phyloP scores from a whole-genome alignment of 2,113 vertebrate species.

The Prietella phreatophila region DNA sequence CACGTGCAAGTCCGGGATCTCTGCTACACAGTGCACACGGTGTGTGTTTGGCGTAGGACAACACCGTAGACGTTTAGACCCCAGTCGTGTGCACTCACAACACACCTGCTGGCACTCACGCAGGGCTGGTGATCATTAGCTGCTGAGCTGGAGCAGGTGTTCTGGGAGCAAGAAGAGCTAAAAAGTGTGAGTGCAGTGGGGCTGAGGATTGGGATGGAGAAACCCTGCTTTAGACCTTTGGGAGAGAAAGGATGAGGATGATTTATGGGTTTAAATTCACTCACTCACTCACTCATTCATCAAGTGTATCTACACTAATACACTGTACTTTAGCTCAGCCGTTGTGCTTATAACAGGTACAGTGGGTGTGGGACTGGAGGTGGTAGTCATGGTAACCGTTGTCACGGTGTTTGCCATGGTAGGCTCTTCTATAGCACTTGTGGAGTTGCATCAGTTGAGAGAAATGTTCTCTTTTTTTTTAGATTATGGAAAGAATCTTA shows the following conservation, averaged over 20 bases:
- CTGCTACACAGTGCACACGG: not conserved
- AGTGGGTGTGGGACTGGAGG: not conserved
- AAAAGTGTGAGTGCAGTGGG: not conserved
- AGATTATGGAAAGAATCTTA: not conserved
- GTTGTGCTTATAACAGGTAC: not conserved
- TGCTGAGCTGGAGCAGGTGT: conserved; percentile 15
- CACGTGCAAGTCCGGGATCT: not conserved
- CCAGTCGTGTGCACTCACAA: too few relatives aligned
- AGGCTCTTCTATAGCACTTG: conserved; percentile 14
- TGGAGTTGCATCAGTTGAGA: conserved; percentile 9
- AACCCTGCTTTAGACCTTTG: not conserved
- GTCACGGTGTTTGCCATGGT: conserved; percentile 37
- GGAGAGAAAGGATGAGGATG: conserved; percentile 10
- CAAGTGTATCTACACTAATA: not conserved
- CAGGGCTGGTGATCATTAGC: conserved; percentile 20
- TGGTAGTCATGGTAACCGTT: not conserved
- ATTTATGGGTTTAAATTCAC: conserved; percentile 29
- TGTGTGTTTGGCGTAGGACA: not conserved
- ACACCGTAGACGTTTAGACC: not conserved
- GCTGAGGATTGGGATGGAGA: not conserved
- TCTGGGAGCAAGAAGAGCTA: not conserved
- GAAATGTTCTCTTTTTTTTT: not conserved
- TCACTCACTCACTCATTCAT: conserved; percentile 21
- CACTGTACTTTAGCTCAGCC: not conserved
- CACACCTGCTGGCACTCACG: conserved; percentile 2